phyloP scores from a whole-genome alignment of 2,113 vertebrate genomes.

The Phodopus roborovskii region DNA sequence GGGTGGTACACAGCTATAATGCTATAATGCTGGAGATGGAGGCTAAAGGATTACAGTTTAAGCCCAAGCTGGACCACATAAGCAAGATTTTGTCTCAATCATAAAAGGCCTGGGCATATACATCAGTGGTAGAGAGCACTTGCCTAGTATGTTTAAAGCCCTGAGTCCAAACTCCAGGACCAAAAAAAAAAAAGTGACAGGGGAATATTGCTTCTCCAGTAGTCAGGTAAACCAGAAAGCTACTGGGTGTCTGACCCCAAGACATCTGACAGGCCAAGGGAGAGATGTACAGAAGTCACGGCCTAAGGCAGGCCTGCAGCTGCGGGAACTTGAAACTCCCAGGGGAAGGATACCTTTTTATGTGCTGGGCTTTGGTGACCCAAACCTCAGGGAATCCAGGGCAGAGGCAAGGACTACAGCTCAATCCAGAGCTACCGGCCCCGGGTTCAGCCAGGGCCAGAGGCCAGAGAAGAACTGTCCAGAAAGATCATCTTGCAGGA shows the following conservation, averaged over 20 bases:
- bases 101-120: neutral
- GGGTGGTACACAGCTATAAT: neutral
- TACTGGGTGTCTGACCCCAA: conserved; percentile 1
- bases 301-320: conserved; percentile 13
- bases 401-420: neutral
- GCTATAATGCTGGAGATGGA: neutral
- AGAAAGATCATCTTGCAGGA: neutral
- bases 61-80: neutral
- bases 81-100: neutral
- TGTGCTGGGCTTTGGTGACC: neutral
- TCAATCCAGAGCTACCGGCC: neutral
- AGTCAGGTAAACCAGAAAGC: conserved; percentile 67
- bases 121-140: neutral
- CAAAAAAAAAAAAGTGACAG: neutral
- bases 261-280: conserved; percentile 13
- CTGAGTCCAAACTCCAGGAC: neutral
- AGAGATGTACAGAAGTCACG: neutral
- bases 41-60: neutral
- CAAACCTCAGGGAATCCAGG: neutral
- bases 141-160: neutral
- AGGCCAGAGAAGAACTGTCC: neutral
- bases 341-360: neutral
- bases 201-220: conserved; percentile 59
- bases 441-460: neutral
- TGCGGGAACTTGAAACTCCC: neutral